Evolutionary conservation across 2,888 invertebrate genomes (phyloP), one percentile per base, ranked within the genome.

Genomic region (Drosophila setosimentum): DNA sequence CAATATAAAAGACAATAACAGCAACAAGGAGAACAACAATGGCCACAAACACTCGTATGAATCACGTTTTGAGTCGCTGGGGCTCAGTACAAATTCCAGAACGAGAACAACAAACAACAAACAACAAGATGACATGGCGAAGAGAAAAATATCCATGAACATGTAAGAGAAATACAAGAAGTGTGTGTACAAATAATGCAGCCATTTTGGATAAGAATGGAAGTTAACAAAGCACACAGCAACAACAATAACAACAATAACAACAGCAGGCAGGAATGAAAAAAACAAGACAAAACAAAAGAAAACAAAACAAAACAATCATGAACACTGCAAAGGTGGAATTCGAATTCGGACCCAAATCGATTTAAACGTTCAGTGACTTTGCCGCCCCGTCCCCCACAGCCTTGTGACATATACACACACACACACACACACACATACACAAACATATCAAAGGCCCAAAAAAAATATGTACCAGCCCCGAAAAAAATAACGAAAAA

Each of bases 131-230:
- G 50, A 30, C 11, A 30, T 33, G 50, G 29, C 64, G 33, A 35
- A 29, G 54, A 57, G 57, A 55, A 54, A 62, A 58, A 70, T 21
- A 8, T 8, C 32, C 51, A 76, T n/a, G 40, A 29, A 62, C 27
- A 61, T 49, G 40, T 27, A 75, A 71, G 70, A 73, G 76, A 63
- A 74, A 72, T 60, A 65, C 64, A 60, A 68, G 61, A 70, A 68
- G 48, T 76, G 73, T 75, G 68, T 72, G 81, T 86, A 86, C 85
- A 87, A 82, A 91, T 76, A 90, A 88, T 88, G 78, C 89, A 88
- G 91, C 91, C 88, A 90, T 91, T 88, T 88, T 91, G 90, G 77
- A 80, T 82, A 82, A 83, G 78, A 88, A 90, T 83, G 90, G 80
- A 83, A 74, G 73, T 78, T 75, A 77, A 87, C 72, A 87, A 87